Evolutionary conservation across 92 coral and sea anemone genomes (phyloP).

Genomic region (Plumapathes pennacea): DNA sequence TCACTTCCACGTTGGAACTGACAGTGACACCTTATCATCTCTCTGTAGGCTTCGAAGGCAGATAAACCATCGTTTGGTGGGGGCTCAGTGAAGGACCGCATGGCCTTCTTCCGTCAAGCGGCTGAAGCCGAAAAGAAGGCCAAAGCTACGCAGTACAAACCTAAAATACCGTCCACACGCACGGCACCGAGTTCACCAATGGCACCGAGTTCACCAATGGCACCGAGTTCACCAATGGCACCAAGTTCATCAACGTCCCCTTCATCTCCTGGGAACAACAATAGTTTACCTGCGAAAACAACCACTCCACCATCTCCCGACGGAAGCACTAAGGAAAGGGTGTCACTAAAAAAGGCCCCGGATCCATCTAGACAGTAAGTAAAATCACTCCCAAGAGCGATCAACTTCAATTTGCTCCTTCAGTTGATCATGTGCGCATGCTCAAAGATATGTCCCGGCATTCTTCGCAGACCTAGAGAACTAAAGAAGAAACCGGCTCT

Average conservation of each 20-base stretch:
- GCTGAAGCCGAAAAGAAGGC: conserved; percentile 82
- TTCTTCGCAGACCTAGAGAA: conserved; percentile 70
- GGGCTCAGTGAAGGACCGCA: conserved; percentile 94
- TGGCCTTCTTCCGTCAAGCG: conserved; percentile 91
- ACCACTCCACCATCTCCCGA: conserved; percentile 7
- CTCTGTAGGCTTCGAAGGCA: conserved; percentile 21
- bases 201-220: conserved; percentile 19
- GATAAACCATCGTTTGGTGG: conserved; percentile 15
- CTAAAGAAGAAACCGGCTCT: conserved; percentile 93
- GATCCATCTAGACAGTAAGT: conserved; percentile 83
- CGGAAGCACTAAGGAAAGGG: conserved; percentile 49
- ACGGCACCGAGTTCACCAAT: conserved; percentile 55
- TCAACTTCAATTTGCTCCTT: no score
- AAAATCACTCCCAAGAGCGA: neutral
- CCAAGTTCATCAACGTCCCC: conserved; percentile 26
- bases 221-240: conserved; percentile 1
- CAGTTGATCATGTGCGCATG: no score
- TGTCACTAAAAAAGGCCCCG: conserved; percentile 82
- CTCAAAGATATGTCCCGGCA: neutral
- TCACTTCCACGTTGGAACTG: no score
- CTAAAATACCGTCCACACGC: conserved; percentile 46
- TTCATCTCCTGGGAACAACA: no score
- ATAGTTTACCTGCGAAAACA: no score
- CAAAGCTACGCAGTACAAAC: conserved; percentile 45
- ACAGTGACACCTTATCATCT: no score